Evolutionary conservation across 2,888 invertebrate species (phyloP).

Genomic region (Chymomyza fuscimana): DNA sequence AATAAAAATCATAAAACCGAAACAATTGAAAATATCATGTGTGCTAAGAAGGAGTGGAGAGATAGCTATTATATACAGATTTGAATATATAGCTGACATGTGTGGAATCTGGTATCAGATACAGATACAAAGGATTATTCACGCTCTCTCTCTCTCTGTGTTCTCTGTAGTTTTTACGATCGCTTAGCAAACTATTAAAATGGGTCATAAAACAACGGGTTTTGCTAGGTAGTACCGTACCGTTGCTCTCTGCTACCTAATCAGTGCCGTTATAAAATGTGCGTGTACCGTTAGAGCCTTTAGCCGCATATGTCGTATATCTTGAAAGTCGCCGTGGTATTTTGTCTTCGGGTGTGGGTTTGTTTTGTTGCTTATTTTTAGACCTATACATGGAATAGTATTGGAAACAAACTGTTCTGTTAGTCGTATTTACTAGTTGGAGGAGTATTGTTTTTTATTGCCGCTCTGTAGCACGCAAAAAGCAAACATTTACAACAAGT

Average conservation of each 20-base stretch:
- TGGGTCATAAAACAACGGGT: conserved; percentile 75
- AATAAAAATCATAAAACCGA: conserved; percentile 70
- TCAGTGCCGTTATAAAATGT: conserved; percentile 3
- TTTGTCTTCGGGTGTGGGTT: conserved; percentile 15
- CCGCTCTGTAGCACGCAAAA: conserved; percentile 44
- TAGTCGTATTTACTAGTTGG: background rate
- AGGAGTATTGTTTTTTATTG: conserved; percentile 57
- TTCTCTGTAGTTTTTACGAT: conserved; percentile 63
- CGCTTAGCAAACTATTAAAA: conserved; percentile 61
- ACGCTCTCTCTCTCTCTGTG: conserved; percentile 52
- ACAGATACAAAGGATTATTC: conserved; percentile 60
- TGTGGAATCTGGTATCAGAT: conserved; percentile 21
- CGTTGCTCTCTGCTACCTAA: background rate
- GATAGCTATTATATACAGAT: background rate
- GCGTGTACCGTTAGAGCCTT: background rate
- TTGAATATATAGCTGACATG: conserved; percentile 34
- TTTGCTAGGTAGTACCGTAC: conserved; percentile 50
- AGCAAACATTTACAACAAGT: conserved; percentile 46
- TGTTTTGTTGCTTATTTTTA: conserved; percentile 61
- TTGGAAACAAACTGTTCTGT: conserved; percentile 65
- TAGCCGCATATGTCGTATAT: background rate
- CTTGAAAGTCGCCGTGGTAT: conserved; percentile 17
- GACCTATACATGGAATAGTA: conserved; percentile 69
- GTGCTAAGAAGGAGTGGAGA: background rate
- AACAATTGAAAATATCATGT: conserved; percentile 54